phyloP scores from a whole-genome alignment of 2,797 vertebrate species.

The Molothrus aeneus region DNA sequence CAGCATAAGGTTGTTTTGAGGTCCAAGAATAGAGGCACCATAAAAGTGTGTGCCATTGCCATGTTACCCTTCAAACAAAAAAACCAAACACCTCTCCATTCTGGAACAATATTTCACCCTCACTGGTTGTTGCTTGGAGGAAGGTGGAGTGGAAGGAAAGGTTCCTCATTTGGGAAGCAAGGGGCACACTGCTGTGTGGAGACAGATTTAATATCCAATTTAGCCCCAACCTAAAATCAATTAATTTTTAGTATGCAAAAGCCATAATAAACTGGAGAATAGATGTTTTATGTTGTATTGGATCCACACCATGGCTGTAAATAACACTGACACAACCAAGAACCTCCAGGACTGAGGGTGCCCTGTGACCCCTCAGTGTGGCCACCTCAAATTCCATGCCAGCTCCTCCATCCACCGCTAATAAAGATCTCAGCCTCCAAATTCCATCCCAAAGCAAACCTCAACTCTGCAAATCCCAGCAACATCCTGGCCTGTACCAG shows the following conservation, averaged over 20 bases:
- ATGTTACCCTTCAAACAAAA: not conserved
- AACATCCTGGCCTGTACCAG: not conserved
- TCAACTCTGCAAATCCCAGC: not conserved
- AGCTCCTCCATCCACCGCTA: not conserved
- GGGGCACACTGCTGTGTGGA: fast-evolving
- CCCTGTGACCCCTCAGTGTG: not conserved
- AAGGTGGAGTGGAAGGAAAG: not conserved
- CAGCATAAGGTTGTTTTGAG: not conserved
- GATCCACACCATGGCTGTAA: fast-evolving
- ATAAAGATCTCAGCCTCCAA: not conserved
- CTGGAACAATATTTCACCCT: not conserved
- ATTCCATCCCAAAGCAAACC: not conserved
- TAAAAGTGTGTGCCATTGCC: not conserved
- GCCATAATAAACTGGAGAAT: not conserved
- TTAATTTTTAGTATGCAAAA: not conserved
- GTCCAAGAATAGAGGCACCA: not conserved
- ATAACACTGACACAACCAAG: not conserved
- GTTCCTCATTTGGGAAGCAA: not conserved
- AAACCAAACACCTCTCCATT: not conserved
- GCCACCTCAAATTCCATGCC: not conserved
- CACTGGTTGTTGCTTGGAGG: not conserved
- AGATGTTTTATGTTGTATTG: not conserved
- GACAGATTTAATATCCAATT: not conserved
- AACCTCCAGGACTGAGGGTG: not conserved
- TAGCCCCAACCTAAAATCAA: not conserved